Evolutionary conservation across 92 coral and sea anemone genomes (phyloP).

Genomic region (Zoanthus sociatus): DNA sequence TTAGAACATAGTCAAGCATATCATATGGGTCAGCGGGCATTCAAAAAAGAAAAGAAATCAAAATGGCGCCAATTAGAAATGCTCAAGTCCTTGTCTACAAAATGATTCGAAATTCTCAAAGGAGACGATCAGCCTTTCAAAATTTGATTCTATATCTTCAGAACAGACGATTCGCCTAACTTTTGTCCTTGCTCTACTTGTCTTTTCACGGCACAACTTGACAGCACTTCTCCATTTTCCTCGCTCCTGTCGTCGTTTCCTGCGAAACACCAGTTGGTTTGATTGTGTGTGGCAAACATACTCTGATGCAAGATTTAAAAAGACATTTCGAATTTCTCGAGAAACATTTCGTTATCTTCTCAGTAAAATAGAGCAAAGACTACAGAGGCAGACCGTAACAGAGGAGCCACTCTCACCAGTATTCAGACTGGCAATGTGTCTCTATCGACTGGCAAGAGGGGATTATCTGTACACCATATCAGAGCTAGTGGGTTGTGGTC

Average conservation of each 20-base stretch:
- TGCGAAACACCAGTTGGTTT: conserved; percentile 5
- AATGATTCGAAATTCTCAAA: not conserved
- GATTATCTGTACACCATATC: too few species aligned
- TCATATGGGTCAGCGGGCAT: not conserved
- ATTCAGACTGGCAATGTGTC: too few species aligned
- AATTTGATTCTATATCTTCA: not conserved
- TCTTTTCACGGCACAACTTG: conserved; percentile 20
- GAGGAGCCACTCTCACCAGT: too few species aligned
- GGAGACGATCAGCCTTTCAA: conserved; percentile 16
- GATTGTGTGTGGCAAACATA: not conserved
- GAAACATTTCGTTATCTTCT: not conserved
- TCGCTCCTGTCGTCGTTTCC: conserved; percentile 21
- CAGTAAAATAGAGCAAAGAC: not conserved
- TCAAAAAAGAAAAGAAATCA: not conserved
- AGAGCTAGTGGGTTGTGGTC: too few species aligned
- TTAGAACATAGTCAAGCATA: not conserved
- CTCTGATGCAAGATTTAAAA: conserved; percentile 14
- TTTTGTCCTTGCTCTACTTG: not conserved
- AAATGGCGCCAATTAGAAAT: not conserved
- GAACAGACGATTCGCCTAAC: not conserved
- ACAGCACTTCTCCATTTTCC: not conserved
- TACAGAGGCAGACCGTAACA: not conserved
- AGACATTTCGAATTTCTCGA: conserved; percentile 17
- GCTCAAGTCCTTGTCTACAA: not conserved
- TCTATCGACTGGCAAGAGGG: too few species aligned